Conservation (phyloP, 2,888 invertebrate genomes). For the Xanthia icteritia region DNA sequence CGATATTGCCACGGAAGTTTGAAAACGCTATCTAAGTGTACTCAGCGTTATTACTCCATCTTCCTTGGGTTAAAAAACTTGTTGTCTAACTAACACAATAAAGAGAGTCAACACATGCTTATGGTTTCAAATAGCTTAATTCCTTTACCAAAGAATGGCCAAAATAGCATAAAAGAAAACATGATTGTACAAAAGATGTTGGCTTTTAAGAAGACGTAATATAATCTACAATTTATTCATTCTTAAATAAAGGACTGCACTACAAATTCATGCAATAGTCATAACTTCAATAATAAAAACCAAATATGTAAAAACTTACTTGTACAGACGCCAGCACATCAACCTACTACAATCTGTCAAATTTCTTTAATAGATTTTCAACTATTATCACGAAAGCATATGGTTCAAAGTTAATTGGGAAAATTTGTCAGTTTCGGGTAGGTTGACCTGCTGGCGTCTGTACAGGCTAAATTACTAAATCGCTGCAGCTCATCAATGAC, state of each 20-base stretch:
- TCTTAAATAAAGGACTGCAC: neutral
- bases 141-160: neutral
- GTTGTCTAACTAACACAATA: neutral
- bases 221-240: neutral
- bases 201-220: neutral
- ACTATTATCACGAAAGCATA: no score
- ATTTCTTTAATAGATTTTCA: no score
- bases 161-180: neutral
- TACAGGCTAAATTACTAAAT: neutral
- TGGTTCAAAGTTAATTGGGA: no score
- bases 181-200: neutral
- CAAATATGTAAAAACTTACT: neutral
- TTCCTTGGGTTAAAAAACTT: neutral
- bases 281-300: no score
- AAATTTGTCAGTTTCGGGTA: no score
- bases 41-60: neutral
- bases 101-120: neutral
- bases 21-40: neutral
- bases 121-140: neutral
- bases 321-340: no score
- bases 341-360: no score
- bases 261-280: no score
- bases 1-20: neutral
- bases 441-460: no score
- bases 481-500: constrained; percentile 60